Conservation (phyloP, 2,113 vertebrate species). For the Oreochromis tanganicae region DNA sequence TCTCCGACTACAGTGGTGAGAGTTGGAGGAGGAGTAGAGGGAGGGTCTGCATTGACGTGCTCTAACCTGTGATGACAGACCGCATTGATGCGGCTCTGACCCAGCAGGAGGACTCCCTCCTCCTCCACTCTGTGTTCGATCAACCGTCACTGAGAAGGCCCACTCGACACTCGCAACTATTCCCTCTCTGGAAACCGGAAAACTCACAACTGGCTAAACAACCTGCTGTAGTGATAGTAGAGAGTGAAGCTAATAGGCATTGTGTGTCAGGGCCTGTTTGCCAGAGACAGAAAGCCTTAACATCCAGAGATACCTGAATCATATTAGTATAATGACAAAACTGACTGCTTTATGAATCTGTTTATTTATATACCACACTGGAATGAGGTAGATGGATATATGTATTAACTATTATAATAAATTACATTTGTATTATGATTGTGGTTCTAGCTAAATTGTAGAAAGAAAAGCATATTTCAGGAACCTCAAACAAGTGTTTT, state of each 20-base stretch:
- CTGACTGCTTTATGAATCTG: background rate
- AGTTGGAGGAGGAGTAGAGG: slow-evolving; percentile 11
- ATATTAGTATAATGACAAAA: background rate
- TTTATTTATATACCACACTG: background rate
- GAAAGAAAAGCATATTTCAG: background rate
- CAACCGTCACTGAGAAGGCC: slow-evolving; percentile 39
- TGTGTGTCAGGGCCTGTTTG: background rate
- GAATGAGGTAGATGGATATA: background rate
- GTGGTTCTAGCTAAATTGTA: background rate
- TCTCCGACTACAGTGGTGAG: background rate
- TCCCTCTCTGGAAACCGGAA: background rate
- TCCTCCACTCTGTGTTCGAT: slow-evolving; percentile 39
- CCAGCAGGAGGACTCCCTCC: slow-evolving; percentile 48
- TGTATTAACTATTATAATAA: background rate
- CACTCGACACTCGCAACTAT: background rate
- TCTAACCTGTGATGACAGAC: slow-evolving; percentile 59
- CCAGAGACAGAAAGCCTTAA: background rate
- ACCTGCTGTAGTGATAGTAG: background rate
- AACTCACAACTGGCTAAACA: background rate
- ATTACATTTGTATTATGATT: background rate
- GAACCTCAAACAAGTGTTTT: background rate
- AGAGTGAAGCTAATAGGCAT: background rate
- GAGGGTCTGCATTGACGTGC: slow-evolving; percentile 18
- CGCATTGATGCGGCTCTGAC: slow-evolving; percentile 42
- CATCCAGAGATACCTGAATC: background rate